phyloP scores from a whole-genome alignment of 1,140 invertebrate species.

The Leucophenga varia region DNA sequence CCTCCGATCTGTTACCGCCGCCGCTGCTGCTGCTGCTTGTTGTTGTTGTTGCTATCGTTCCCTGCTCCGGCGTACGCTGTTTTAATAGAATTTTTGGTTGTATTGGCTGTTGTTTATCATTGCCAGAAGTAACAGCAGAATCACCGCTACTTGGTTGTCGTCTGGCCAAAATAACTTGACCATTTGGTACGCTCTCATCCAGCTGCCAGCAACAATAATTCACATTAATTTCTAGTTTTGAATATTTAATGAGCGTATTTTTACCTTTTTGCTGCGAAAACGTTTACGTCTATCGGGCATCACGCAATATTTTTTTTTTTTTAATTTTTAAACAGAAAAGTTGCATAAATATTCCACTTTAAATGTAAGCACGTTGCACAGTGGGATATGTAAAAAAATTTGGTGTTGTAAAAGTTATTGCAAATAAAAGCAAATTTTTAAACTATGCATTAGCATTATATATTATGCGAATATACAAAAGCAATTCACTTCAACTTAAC shows the following conservation, averaged over 20 bases:
- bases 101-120: slow-evolving; percentile 21
- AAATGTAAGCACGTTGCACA: no score
- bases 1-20: no score
- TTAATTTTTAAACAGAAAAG: no score
- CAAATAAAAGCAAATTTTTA: neutral
- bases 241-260: no score
- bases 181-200: no score
- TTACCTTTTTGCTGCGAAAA: slow-evolving; percentile 31
- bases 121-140: slow-evolving; percentile 30
- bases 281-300: slow-evolving; percentile 35
- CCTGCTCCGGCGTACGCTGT: slow-evolving; percentile 25
- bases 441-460: neutral
- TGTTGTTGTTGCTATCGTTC: slow-evolving; percentile 14
- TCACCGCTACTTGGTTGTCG: neutral
- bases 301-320: no score
- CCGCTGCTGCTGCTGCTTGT: slow-evolving; percentile 14
- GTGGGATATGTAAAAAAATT: no score
- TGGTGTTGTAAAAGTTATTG: no score
- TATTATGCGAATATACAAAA: neutral
- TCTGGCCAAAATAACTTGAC: neutral
- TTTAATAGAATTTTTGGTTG: slow-evolving; percentile 40
- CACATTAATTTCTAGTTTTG: no score
- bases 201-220: no score
- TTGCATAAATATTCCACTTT: no score
- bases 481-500: no score